Evolutionary conservation across 2,113 vertebrate species (phyloP).

Genomic region (Hydrochoerus hydrochaeris): DNA sequence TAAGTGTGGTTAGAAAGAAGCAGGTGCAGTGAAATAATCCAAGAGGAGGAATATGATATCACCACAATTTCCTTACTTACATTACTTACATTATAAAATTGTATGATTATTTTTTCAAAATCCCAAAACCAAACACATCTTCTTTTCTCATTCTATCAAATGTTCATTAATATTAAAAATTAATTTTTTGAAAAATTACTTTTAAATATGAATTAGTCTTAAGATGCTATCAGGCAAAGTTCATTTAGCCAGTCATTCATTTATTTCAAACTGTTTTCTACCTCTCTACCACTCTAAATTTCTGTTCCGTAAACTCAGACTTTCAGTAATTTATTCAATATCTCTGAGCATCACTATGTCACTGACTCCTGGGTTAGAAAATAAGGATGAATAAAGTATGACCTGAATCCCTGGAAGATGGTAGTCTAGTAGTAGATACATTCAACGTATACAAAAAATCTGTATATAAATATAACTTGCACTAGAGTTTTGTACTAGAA

Average conservation of each 20-base stretch:
- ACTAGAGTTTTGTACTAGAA: not conserved
- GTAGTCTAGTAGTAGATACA: not conserved
- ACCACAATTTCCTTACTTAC: not conserved
- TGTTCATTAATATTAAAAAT: not conserved
- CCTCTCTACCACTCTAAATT: not conserved
- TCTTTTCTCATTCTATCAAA: not conserved
- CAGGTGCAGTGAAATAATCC: not conserved
- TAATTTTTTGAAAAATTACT: not conserved
- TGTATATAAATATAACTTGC: not conserved
- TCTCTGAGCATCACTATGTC: not conserved
- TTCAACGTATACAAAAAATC: not conserved
- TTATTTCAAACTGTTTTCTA: not conserved
- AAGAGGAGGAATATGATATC: not conserved
- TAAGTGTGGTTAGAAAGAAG: not conserved
- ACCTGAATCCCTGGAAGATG: not conserved
- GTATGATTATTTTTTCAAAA: not conserved
- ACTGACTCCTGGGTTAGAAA: not conserved
- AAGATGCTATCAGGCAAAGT: not conserved
- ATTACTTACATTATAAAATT: not conserved
- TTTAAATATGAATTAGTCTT: not conserved
- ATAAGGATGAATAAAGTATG: not conserved
- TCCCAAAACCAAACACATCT: not conserved
- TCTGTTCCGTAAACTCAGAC: not conserved
- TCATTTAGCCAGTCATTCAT: not conserved
- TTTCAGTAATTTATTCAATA: not conserved